These are phyloP conservation scores for Hirtodrosophila duncani DNA, from an alignment of 2,888 invertebrate genomes.

Conservation along the genomic window DNA sequence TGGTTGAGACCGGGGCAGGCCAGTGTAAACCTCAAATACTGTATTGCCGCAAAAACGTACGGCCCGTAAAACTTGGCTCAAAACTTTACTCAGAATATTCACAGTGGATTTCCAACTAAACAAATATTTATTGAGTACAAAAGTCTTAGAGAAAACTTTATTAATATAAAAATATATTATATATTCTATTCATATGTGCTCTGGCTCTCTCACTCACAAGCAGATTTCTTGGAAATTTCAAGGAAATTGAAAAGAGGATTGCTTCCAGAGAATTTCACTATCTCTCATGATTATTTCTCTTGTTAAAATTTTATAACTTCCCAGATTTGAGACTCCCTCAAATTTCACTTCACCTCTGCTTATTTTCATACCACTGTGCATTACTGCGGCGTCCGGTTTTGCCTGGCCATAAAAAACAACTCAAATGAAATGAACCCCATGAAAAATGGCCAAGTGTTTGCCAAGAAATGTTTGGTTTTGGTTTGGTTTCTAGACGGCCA, in stretches of 20 bases:
- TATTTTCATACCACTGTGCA: conserved; percentile 27
- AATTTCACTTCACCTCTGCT: background rate
- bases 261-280: too few relatives aligned
- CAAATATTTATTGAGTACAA: too few relatives aligned
- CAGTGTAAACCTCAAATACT: too few relatives aligned
- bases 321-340: background rate
- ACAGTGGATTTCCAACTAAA: conserved; percentile 44
- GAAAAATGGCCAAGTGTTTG: conserved; percentile 71
- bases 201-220: too few relatives aligned
- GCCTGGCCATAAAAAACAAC: conserved; percentile 58
- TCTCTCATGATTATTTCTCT: too few relatives aligned
- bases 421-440: conserved; percentile 67
- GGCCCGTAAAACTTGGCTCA: conserved; percentile 36
- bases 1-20: too few relatives aligned
- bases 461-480: conserved; percentile 68
- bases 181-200: background rate
- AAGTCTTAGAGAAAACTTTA: too few relatives aligned
- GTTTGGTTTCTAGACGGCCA: conserved; percentile 22
- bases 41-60: conserved; percentile 37
- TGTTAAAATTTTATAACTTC: too few relatives aligned
- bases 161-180: background rate
- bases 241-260: too few relatives aligned
- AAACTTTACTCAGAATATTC: background rate
- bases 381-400: conserved; percentile 11
- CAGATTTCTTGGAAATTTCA: too few relatives aligned